Percentiles rank a stretch among this genome's conserved stretches.
phyloP scores from a whole-genome alignment of 2,888 invertebrate genomes.

The Strigamia crassipes region DNA sequence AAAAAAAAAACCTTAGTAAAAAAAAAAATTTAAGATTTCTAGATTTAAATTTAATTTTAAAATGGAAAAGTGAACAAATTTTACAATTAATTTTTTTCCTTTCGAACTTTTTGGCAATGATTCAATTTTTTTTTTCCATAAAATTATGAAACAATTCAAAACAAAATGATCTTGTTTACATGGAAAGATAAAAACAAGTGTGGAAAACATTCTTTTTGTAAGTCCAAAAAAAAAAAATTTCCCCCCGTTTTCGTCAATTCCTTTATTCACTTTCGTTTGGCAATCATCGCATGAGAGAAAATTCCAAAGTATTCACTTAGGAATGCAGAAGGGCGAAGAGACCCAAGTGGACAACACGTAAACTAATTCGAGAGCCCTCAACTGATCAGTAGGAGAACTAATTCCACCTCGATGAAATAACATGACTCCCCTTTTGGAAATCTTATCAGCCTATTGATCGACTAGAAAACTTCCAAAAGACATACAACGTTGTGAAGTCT shows the following conservation, averaged over 20 bases:
- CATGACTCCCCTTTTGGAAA: not conserved
- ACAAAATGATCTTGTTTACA: slow-evolving; percentile 40
- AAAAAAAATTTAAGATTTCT: not conserved
- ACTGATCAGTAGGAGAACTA: slow-evolving; percentile 27
- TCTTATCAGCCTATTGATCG: not conserved
- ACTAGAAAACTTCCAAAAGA: not conserved
- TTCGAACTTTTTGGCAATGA: not conserved
- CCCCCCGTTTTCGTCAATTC: slow-evolving; percentile 5
- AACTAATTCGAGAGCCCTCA: slow-evolving; percentile 40
- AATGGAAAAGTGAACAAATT: not conserved
- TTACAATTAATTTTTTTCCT: not conserved
- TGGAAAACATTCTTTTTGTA: slow-evolving; percentile 6
- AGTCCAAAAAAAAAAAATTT: not conserved
- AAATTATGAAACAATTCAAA: slow-evolving; percentile 8
- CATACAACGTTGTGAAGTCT: not conserved
- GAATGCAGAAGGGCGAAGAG: slow-evolving; percentile 28
- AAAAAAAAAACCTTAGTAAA: not conserved
- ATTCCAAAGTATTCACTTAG: slow-evolving; percentile 36
- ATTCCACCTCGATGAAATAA: slow-evolving; percentile 8
- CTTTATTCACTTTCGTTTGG: slow-evolving; percentile 23
- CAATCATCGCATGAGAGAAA: slow-evolving; percentile 32
- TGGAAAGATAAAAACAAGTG: slow-evolving; percentile 23
- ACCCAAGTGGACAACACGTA: slow-evolving; percentile 42
- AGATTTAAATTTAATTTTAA: not conserved
- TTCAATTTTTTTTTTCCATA: not conserved